phyloP scores from a whole-genome alignment of 2,797 vertebrate genomes.

The Thaleichthys pacificus region DNA sequence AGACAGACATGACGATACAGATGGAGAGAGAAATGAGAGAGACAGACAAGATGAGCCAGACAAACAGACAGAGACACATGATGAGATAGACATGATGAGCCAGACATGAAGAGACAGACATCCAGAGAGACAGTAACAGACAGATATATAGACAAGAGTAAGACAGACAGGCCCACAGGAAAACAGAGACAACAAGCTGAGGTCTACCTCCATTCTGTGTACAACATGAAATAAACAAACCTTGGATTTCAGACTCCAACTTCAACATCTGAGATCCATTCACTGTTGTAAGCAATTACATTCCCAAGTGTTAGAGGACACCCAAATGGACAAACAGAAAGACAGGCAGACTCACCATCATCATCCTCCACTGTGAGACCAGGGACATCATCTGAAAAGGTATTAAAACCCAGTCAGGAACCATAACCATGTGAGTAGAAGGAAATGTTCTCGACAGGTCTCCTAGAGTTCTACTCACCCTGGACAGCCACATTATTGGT shows the following conservation, averaged over 20 bases:
- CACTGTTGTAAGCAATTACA: constrained; percentile 48
- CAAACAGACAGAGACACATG: no score
- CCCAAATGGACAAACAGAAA: neutral
- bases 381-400: neutral
- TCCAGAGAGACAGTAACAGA: no score
- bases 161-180: no score
- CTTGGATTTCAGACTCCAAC: constrained; percentile 76
- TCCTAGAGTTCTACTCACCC: neutral
- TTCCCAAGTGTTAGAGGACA: constrained; percentile 13
- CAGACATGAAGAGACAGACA: neutral
- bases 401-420: neutral
- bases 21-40: neutral
- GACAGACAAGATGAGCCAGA: no score
- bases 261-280: constrained; percentile 61
- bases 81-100: neutral
- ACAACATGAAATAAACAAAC: constrained; percentile 50
- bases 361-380: neutral
- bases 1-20: neutral
- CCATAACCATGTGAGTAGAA: neutral
- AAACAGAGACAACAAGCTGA: no score
- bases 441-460: neutral
- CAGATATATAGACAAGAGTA: no score
- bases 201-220: neutral
- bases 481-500: neutral
- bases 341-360: neutral